Conservation (phyloP, 2,888 invertebrate genomes). For the Diarsia brunnea region DNA sequence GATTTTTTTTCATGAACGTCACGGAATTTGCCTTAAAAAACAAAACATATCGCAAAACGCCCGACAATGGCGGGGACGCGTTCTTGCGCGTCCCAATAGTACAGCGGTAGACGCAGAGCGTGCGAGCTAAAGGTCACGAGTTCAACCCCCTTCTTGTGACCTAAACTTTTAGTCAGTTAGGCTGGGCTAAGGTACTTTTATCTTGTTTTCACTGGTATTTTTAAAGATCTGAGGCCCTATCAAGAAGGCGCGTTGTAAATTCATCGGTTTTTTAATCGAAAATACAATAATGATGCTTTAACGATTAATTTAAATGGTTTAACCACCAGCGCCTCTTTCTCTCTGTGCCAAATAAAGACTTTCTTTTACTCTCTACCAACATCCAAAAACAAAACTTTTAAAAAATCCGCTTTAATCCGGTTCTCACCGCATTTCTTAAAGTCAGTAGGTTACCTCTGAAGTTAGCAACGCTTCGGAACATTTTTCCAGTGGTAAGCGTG, state of each 20-base stretch:
- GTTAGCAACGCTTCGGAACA: conserved; percentile 49
- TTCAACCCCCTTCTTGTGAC: background rate
- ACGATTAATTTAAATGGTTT: too few relatives aligned
- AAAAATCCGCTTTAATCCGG: conserved; percentile 23
- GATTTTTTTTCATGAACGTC: too few relatives aligned
- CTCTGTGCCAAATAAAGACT: background rate
- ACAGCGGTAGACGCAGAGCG: background rate
- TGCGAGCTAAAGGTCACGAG: background rate
- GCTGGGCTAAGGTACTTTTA: background rate
- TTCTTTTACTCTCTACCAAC: background rate
- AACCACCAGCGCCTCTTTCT: too few relatives aligned
- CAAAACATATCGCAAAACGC: too few relatives aligned
- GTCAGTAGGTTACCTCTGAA: conserved; percentile 62
- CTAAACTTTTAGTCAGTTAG: background rate
- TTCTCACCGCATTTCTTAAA: conserved; percentile 49
- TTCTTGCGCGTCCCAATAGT: too few relatives aligned
- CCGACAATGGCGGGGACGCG: too few relatives aligned
- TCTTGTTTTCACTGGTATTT: background rate
- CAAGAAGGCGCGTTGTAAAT: background rate
- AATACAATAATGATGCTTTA: too few relatives aligned
- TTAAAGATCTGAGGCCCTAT: background rate
- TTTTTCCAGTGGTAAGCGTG: conserved; percentile 77
- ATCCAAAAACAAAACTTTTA: background rate
- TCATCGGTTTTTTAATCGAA: too few relatives aligned
- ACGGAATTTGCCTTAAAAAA: too few relatives aligned